These are phyloP conservation scores for Drosophila stalkeri DNA, from an alignment of 2,888 invertebrate genomes.

Conservation along the genomic window DNA sequence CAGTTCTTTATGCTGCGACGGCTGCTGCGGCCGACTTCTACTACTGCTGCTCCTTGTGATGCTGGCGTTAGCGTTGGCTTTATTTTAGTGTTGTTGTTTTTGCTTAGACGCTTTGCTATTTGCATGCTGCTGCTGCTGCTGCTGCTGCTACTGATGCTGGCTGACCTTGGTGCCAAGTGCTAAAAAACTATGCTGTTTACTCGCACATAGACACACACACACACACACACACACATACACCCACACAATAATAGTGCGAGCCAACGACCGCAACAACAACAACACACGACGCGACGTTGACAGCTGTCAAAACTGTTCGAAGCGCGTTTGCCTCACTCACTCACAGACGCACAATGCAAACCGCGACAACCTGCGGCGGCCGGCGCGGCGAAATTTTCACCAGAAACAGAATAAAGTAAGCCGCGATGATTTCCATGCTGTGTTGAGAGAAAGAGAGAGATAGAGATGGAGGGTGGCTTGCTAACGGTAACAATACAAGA, in stretches of 20 bases:
- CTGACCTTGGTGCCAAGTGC: slow-evolving; percentile 72
- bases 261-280: slow-evolving; percentile 45
- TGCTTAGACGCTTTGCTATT: slow-evolving; percentile 67
- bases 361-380: slow-evolving; percentile 50
- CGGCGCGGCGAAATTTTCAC: slow-evolving; percentile 40
- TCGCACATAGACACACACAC: background rate
- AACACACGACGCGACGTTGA: slow-evolving; percentile 41
- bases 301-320: slow-evolving; percentile 73
- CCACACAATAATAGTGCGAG: slow-evolving; percentile 30
- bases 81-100: slow-evolving; percentile 54
- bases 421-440: slow-evolving; percentile 60
- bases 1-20: slow-evolving; percentile 51
- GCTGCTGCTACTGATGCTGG: slow-evolving; percentile 21
- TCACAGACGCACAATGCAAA: slow-evolving; percentile 38
- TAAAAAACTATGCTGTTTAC: slow-evolving; percentile 67
- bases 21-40: slow-evolving; percentile 4
- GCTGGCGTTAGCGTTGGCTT: slow-evolving; percentile 16
- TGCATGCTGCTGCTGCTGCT: slow-evolving; percentile 55
- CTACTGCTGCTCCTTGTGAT: background rate
- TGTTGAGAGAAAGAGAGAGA: background rate
- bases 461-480: background rate
- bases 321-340: slow-evolving; percentile 24
- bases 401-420: slow-evolving; percentile 55
- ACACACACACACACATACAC: background rate
- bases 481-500: background rate